These are phyloP conservation scores for Sericinus montela DNA, from an alignment of 2,888 invertebrate species.

Conservation along the genomic window DNA sequence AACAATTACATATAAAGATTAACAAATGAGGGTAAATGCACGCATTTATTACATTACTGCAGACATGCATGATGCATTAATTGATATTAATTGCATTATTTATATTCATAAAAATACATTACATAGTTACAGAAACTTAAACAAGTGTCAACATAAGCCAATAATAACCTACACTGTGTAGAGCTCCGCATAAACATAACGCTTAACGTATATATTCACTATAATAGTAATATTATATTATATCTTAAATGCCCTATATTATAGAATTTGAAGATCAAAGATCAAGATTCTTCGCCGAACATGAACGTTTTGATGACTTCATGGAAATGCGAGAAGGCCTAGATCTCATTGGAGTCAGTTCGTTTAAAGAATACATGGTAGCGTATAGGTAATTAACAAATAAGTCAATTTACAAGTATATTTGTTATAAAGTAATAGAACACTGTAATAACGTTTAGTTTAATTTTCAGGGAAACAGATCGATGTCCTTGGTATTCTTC, in stretches of 20 bases:
- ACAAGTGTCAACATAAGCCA: too few relatives aligned
- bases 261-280: constrained; percentile 89
- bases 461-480: constrained; percentile 62
- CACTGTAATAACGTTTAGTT: not conserved
- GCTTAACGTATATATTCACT: too few relatives aligned
- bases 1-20: too few relatives aligned
- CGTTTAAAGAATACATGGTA: constrained; percentile 78
- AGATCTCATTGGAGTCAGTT: constrained; percentile 83
- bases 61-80: too few relatives aligned
- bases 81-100: too few relatives aligned
- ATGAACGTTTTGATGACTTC: constrained; percentile 89
- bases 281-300: constrained; percentile 87
- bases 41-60: too few relatives aligned
- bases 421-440: not conserved
- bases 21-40: too few relatives aligned
- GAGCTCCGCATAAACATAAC: too few relatives aligned
- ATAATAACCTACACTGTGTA: too few relatives aligned
- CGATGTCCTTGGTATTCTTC: constrained; percentile 83
- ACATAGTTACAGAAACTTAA: too few relatives aligned
- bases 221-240: not conserved
- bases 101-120: too few relatives aligned
- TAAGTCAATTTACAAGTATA: not conserved
- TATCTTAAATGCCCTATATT: not conserved
- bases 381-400: constrained; percentile 61
- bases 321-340: constrained; percentile 91